Evolutionary conservation across 2,888 invertebrate genomes (phyloP), one percentile per base, ranked within the genome.

Genomic region (Neocrepidodera transversa): DNA sequence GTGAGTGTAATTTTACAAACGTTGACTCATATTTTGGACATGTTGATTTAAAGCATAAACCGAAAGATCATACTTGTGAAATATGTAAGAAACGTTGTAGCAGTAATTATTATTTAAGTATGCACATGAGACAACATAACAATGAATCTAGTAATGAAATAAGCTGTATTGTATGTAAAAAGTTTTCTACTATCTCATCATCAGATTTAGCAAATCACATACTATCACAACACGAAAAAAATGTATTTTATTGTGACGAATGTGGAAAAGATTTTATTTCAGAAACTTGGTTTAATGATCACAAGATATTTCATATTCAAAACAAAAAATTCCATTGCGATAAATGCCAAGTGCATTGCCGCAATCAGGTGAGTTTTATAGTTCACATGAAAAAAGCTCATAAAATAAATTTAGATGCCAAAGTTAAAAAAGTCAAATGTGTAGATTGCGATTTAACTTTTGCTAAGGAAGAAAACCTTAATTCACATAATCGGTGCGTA

Each of bases 221-320:
- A 67, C 40, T 54, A 5, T 32, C 51, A 1, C 55, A 62, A 11
- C 68, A 68, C n/a, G 50, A 58, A n/a, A 71, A 73, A 14, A 71
- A 80, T 59, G 81, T 81, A 54, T 83, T 82, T 69, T 80, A 79
- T 60, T 84, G 84, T 68, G 79, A 80, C 48, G 79, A 81, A 6
- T 84, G 84, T 68, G 80, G 80, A 63, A 82, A 83, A 70, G 81
- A 81, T 16, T 84, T 84, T 59, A 80, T 81, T 74, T 81, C 82
- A 64, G 76, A 79, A 51, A 80, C 81, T 28, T 83, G 82, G 77
- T 82, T 82, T 52, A 77, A 81, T 66, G 83, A 83, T 51, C 85
- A 85, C 74, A 81, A 81, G 68, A 84, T 84, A 69, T 83, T 81
- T 13, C 83, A 84, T 16, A 13, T 40, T n/a, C 10, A 18, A 2